Conservation (phyloP, 2,888 invertebrate genomes). For the Mellilla xanthometata region DNA sequence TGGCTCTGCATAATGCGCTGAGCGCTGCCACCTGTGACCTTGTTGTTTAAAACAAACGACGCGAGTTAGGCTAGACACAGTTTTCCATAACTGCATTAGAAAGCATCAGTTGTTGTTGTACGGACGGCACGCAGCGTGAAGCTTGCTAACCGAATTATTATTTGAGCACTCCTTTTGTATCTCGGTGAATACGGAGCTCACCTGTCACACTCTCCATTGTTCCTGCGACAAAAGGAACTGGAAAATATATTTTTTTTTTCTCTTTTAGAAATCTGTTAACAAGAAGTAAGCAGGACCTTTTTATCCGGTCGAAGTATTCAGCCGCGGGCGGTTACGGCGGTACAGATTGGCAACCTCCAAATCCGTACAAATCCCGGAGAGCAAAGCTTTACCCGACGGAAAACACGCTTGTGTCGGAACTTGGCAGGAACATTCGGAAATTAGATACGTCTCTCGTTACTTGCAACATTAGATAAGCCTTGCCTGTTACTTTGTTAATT, state of each 20-base stretch:
- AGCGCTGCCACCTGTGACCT: constrained; percentile 70
- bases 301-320: constrained; percentile 64
- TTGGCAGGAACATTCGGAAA: neutral
- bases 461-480: too few relatives aligned
- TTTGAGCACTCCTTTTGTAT: constrained; percentile 13
- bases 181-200: constrained; percentile 21
- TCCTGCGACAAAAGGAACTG: constrained; percentile 37
- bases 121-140: constrained; percentile 8
- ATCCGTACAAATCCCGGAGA: constrained; percentile 69
- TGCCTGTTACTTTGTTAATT: too few relatives aligned
- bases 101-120: constrained; percentile 12
- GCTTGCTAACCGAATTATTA: constrained; percentile 20
- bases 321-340: constrained; percentile 57
- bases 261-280: constrained; percentile 64
- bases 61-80: constrained; percentile 17
- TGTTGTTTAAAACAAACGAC: constrained; percentile 45
- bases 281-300: constrained; percentile 62
- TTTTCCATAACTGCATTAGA: constrained; percentile 20
- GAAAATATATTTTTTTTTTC: constrained; percentile 42
- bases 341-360: constrained; percentile 69
- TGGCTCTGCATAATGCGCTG: constrained; percentile 77
- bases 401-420: constrained; percentile 63
- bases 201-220: constrained; percentile 37
- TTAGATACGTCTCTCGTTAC: too few relatives aligned
- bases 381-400: constrained; percentile 47